These are phyloP conservation scores for Thalassarche chlororhynchos DNA, from an alignment of 2,113 vertebrate genomes.

Conservation along the genomic window DNA sequence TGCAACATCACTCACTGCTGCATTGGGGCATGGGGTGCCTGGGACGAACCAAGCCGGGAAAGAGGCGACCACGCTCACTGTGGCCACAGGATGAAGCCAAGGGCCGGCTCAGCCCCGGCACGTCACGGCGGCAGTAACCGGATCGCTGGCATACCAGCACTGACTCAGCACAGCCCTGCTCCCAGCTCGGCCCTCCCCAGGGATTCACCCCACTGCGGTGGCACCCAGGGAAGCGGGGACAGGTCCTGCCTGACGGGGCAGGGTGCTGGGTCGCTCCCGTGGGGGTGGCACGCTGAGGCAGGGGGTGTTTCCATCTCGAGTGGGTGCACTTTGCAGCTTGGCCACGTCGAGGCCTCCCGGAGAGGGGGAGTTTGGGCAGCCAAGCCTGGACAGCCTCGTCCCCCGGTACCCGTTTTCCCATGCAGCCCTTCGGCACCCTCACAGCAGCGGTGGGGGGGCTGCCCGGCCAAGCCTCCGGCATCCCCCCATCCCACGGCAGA, in stretches of 20 bases:
- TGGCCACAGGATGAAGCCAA: background rate
- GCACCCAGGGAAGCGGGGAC: background rate
- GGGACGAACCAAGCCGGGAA: fast-evolving
- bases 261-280: background rate
- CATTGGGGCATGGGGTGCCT: fast-evolving
- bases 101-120: background rate
- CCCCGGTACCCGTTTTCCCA: background rate
- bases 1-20: background rate
- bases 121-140: background rate
- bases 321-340: fast-evolving
- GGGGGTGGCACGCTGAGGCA: fast-evolving
- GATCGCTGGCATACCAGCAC: conserved; percentile 36
- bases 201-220: background rate
- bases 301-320: no score
- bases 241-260: background rate
- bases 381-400: fast-evolving
- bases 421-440: background rate
- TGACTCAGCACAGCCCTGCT: conserved; percentile 39
- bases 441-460: background rate
- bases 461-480: background rate
- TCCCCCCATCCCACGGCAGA: background rate
- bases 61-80: fast-evolving
- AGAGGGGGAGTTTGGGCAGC: background rate
- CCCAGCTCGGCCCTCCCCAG: background rate
- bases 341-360: fast-evolving